Evolutionary conservation across 2,797 vertebrate species (phyloP).

Genomic region (Manis crassicaudata): DNA sequence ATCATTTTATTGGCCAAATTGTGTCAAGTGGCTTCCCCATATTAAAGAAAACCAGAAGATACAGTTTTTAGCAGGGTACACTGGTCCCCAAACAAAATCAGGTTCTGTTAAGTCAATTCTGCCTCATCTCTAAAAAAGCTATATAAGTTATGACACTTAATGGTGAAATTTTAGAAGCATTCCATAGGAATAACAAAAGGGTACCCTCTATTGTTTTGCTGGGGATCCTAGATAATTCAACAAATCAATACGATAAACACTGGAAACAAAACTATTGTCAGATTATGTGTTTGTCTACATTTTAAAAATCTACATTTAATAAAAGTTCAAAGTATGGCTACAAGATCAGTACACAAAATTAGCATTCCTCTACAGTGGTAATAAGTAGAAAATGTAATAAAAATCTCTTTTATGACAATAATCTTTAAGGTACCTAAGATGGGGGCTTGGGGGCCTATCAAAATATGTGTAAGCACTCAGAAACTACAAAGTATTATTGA

Average conservation of each 20-base stretch:
- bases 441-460: background rate
- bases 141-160: background rate
- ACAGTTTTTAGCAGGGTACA: background rate
- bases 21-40: background rate
- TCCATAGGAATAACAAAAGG: background rate
- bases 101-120: background rate
- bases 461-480: background rate
- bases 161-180: background rate
- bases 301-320: background rate
- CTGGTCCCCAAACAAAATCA: background rate
- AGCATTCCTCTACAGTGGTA: background rate
- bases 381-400: background rate
- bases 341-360: conserved; percentile 5
- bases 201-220: background rate
- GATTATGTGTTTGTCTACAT: background rate
- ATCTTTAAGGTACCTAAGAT: background rate
- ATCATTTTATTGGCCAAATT: background rate
- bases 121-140: background rate
- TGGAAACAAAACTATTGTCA: conserved; percentile 2
- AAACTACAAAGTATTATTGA: background rate
- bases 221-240: background rate
- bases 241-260: background rate
- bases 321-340: background rate
- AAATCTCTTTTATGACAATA: background rate
- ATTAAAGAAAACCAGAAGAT: background rate